These are phyloP conservation scores for Narcine bancroftii DNA, from an alignment of 2,113 vertebrate species.

Conservation along the genomic window DNA sequence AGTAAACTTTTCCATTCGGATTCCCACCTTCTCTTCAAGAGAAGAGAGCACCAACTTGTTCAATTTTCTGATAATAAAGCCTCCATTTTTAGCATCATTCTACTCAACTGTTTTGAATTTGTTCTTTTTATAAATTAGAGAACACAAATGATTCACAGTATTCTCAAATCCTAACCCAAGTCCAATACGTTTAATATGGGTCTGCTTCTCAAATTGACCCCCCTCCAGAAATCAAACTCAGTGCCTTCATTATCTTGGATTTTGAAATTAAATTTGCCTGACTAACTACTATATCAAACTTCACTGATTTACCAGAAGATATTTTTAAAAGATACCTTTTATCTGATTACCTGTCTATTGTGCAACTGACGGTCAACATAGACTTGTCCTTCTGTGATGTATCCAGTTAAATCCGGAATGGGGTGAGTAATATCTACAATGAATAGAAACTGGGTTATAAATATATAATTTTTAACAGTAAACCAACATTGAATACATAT, in stretches of 20 bases:
- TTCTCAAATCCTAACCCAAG: too few species aligned
- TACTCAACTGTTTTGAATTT: not conserved
- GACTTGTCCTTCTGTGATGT: slow-evolving; percentile 71
- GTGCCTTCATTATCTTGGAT: too few species aligned
- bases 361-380: slow-evolving; percentile 70
- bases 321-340: not conserved
- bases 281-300: not conserved
- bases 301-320: not conserved
- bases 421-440: slow-evolving; percentile 67
- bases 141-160: too few species aligned
- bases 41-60: not conserved
- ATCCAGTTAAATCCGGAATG: slow-evolving; percentile 70
- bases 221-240: too few species aligned
- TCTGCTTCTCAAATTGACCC: too few species aligned
- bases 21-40: not conserved
- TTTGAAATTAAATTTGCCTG: not conserved
- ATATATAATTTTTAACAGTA: not conserved
- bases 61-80: too few species aligned
- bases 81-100: not conserved
- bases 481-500: not conserved
- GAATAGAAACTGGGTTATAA: not conserved
- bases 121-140: too few species aligned
- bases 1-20: too few species aligned
- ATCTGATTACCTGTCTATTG: slow-evolving; percentile 62
- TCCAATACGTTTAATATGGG: too few species aligned